Evolutionary conservation across 2,113 vertebrate species (phyloP).

Genomic region (Bucco capensis): DNA sequence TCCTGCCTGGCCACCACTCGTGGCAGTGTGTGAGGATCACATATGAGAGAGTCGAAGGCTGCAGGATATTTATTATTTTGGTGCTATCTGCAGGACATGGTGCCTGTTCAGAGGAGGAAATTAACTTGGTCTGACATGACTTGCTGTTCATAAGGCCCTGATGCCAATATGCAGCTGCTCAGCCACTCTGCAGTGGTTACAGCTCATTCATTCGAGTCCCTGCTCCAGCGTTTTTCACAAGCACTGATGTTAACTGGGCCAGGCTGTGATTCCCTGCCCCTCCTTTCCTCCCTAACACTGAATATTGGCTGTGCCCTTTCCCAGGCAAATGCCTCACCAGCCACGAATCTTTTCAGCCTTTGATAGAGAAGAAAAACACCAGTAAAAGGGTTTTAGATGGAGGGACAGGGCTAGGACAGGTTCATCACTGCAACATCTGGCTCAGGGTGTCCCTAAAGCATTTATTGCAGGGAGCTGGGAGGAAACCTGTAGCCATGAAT

Average conservation of each 20-base stretch:
- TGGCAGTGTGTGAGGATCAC: rapidly evolving
- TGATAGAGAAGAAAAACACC: not conserved
- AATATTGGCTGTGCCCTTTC: not conserved
- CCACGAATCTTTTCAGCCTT: rapidly evolving
- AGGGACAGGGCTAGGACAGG: not conserved
- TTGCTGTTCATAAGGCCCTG: not conserved
- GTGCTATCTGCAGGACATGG: not conserved
- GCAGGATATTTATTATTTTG: not conserved
- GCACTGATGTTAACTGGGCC: rapidly evolving
- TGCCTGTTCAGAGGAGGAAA: not conserved
- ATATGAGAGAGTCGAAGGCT: not conserved
- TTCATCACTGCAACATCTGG: not conserved
- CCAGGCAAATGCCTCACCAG: not conserved
- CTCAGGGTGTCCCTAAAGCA: not conserved
- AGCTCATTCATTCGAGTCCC: rapidly evolving
- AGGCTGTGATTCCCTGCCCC: not conserved
- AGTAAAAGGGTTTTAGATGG: not conserved
- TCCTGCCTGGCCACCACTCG: not conserved
- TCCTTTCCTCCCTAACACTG: rapidly evolving
- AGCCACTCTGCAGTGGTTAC: not conserved
- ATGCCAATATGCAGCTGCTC: not conserved
- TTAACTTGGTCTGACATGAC: not conserved
- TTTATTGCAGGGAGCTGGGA: not conserved
- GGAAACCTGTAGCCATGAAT: rapidly evolving
- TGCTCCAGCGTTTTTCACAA: rapidly evolving